Evolutionary conservation across 1,140 invertebrate genomes (phyloP), one percentile per base, ranked within the genome.

Genomic region (Saxidomus purpurata): DNA sequence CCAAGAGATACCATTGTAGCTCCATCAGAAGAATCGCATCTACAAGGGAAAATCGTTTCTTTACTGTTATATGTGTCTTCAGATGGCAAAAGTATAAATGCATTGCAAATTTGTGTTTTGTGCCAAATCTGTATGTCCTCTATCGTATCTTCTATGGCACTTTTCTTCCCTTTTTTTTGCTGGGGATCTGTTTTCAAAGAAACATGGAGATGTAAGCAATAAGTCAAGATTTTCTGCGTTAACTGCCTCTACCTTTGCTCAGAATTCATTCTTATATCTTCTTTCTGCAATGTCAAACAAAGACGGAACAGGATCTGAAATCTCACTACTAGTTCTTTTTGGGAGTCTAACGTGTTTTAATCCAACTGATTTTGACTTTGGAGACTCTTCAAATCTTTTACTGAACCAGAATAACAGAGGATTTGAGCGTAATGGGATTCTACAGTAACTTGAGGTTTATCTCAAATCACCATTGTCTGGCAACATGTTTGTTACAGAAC

Each of bases 371-470:
- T 69, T 55, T 25, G 17, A 28, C 17, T 28, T 83, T 59, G 87
- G 80, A 22, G 87, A 77, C 52, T 89, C 87, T 25, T 31, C 11
- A 49, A 76, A 82, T 34, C 84, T 67, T n/a, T 89, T 89, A 63
- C 87, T 83, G 28, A 89, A 89, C 87, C 79, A 89, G 25, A 43
- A 74, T 40, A 69, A 59, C 28, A 31, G 69, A n/a, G 38, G 31
- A 71, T 84, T 55, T 47, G 28, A 25, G 28, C 19, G 15, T 15
- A 89, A 89, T 83, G 87, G 87, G 36, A 89, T 89, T 83, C 67
- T 83, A 38, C 87, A 89, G 34, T 55, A 83, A n/a, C 79, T 77
- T 13, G 63, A 76, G 19, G 28, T 40, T 22, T 83, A 47, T 83
- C 55, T 82, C n/a, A 52, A 38, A 49, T 34, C 2, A 11, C 61